Base-by-base conservation (phyloP, 2,797 vertebrate species). In the Eutrigla gurnardus region DNA sequence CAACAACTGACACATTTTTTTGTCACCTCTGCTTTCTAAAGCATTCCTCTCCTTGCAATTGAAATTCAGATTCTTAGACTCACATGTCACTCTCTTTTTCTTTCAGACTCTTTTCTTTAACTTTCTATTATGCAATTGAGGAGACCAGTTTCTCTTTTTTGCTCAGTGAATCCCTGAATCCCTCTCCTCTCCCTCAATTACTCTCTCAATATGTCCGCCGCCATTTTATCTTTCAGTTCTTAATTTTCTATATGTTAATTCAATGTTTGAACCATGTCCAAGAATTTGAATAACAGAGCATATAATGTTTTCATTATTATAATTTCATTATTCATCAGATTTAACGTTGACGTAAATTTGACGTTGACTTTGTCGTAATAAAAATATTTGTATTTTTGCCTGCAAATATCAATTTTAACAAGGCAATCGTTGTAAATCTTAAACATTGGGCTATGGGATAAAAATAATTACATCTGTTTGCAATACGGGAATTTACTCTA, bases 21-120 rank as follows among this genome's bases (percentile, higher is more conserved):
- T 49, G 39, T 49, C 2, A 52, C 25, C 25, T 33, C 32, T 40
- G 39, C 50, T 74, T 80, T 80, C 77, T 65, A 81, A 81, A 82
- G 80, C 80, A 79, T 89, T 85, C 86, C 75, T 86, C 42, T 46
- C 10, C 52, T 69, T 79, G 74, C 55, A 75, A 84, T 86, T 91
- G 67, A 89, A 80, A 92, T 92, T 89, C 88, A 81, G 67, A 70
- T 78, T 84, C 70, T 82, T 77, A 63, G 52, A 73, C 68, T 82
- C 70, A 53, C 65, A 67, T 79, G 73, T 83, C 78, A 72, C 70
- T 73, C 65, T 70, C 69, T 55, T 78, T 87, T 71, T 79, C 80
- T 59, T 75, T 81, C 77, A 78, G 52, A 40, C 45, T 45, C 52
- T 57, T 81, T 82, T 78, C 79, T 85, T 66, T 58, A 57, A 62